These are phyloP conservation scores for Pomatostomus ruficeps DNA, from an alignment of 2,113 vertebrate genomes.

Conservation along the genomic window DNA sequence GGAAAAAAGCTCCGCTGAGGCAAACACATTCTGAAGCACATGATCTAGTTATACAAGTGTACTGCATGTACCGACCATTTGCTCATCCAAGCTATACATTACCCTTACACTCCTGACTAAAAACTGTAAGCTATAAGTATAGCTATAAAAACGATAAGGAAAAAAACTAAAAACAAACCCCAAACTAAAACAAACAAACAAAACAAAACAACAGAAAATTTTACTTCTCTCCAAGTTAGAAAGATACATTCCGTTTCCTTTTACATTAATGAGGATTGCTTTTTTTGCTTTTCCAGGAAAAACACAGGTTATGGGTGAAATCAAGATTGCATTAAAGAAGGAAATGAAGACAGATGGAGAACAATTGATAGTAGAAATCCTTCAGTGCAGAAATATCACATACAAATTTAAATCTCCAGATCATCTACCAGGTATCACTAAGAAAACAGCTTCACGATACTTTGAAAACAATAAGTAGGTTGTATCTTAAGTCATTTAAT, in stretches of 20 bases:
- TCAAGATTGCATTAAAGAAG: conserved; percentile 96
- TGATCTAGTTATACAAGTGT: neutral
- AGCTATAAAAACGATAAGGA: neutral
- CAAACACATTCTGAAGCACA: neutral
- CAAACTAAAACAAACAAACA: neutral
- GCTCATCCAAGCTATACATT: neutral
- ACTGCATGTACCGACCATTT: neutral
- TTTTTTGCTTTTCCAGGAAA: conserved; percentile 76
- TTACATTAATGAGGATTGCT: neutral
- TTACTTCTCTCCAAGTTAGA: neutral
- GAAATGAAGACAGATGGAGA: conserved; percentile 99
- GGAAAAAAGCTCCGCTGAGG: neutral
- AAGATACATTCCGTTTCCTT: neutral
- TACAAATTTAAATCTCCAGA: conserved; percentile 99
- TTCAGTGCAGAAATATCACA: conserved; percentile 98
- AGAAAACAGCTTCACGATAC: neutral
- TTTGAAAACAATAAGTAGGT: neutral
- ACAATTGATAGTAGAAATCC: conserved; percentile 93
- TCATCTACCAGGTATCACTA: conserved; percentile 89
- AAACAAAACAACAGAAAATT: neutral
- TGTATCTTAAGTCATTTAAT: neutral
- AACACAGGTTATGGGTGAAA: conserved; percentile 97
- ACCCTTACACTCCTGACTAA: neutral
- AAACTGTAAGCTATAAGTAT: neutral
- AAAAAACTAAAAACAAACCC: neutral